phyloP scores from a whole-genome alignment of 2,888 invertebrate species.

The Tanytarsus gracilentus region DNA sequence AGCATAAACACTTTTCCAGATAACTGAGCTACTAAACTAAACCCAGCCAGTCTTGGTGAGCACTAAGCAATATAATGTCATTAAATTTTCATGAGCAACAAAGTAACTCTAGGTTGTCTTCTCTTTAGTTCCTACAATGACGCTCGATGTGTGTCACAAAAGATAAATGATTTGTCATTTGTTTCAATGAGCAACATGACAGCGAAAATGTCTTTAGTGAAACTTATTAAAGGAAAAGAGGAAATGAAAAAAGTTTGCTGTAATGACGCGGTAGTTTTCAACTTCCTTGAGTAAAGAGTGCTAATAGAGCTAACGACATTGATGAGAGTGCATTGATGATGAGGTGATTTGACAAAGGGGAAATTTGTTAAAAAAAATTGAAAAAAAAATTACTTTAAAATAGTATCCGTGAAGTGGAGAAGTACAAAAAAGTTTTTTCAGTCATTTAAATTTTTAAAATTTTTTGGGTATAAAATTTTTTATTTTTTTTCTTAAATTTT shows the following conservation, averaged over 20 bases:
- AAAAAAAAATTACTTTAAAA: too few relatives aligned
- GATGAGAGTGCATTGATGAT: not conserved
- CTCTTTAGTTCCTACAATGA: not conserved
- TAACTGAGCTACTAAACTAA: too few relatives aligned
- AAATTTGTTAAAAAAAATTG: not conserved
- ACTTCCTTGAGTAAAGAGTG: not conserved
- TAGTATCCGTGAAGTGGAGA: too few relatives aligned
- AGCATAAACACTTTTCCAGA: too few relatives aligned
- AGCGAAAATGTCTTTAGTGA: not conserved
- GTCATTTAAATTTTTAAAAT: too few relatives aligned
- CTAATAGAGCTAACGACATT: not conserved
- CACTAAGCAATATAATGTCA: not conserved
- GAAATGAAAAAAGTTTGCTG: too few relatives aligned
- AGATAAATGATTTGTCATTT: constrained; percentile 16
- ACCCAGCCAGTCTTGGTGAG: too few relatives aligned
- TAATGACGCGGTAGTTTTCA: too few relatives aligned
- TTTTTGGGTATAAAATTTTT: too few relatives aligned
- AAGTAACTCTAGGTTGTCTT: not conserved
- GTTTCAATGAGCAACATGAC: constrained; percentile 9
- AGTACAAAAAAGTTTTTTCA: too few relatives aligned
- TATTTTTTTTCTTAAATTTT: too few relatives aligned
- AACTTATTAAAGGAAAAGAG: too few relatives aligned
- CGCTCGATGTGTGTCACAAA: constrained; percentile 1
- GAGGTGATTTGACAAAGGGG: not conserved
- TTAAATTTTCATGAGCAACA: constrained; percentile 6